phyloP scores from a whole-genome alignment of 2,888 invertebrate species.

The Latrodectus hesperus region DNA sequence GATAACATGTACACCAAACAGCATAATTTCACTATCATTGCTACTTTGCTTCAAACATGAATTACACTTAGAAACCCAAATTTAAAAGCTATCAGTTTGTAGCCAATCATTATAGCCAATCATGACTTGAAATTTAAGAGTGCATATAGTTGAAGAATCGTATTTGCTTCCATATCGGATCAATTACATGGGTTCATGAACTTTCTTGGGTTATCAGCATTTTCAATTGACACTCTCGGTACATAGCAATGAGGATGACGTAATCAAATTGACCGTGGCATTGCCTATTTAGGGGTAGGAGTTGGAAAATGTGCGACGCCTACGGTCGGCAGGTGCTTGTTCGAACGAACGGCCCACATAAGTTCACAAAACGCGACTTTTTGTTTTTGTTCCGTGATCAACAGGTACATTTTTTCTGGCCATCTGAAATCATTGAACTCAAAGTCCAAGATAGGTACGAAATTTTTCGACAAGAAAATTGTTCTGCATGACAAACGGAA shows the following conservation, averaged over 20 bases:
- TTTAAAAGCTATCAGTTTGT: no score
- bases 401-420: conserved; percentile 16
- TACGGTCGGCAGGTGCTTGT: conserved; percentile 51
- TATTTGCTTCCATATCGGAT: no score
- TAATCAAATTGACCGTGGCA: conserved; percentile 46
- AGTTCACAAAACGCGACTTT: conserved; percentile 42
- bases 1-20: no score
- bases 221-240: background rate
- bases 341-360: conserved; percentile 43
- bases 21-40: no score
- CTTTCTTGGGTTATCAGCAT: background rate
- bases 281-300: conserved; percentile 61
- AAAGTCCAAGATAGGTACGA: background rate
- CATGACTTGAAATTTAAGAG: no score
- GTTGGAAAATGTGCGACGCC: conserved; percentile 39
- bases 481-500: no score
- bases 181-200: background rate
- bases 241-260: conserved; percentile 19
- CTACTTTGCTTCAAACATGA: no score
- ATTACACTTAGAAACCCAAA: no score
- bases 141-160: no score
- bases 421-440: conserved; percentile 50
- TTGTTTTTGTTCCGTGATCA: conserved; percentile 27
- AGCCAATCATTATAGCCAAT: no score
- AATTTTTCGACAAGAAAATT: no score